A percentile compares a stretch with the other conserved stretches of the same genome.
These are phyloP conservation scores for Petroica traversi DNA, from an alignment of 2,113 vertebrate genomes.

Conservation along the genomic window DNA sequence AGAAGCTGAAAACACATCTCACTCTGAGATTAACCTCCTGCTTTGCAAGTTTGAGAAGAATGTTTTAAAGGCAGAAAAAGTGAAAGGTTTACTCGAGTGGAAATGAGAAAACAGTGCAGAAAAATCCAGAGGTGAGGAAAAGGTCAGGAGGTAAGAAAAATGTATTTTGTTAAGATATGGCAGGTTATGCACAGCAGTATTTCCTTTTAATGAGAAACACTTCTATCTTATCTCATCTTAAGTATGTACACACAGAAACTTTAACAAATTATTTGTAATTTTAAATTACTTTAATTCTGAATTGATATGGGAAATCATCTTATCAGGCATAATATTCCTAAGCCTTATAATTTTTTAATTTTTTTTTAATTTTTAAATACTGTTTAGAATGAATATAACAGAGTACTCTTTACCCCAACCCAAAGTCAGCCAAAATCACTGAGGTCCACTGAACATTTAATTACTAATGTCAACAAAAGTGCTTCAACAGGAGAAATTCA, in stretches of 20 bases:
- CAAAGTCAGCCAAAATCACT: neutral
- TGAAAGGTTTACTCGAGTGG: neutral
- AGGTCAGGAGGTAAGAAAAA: neutral
- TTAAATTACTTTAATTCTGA: neutral
- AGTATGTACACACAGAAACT: neutral
- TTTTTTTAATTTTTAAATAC: fast-evolving
- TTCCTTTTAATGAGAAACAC: neutral
- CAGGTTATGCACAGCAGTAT: neutral
- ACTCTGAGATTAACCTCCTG: neutral
- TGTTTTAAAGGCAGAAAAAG: neutral
- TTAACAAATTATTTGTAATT: neutral
- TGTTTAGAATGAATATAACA: neutral
- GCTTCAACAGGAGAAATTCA: neutral
- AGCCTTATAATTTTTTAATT: neutral
- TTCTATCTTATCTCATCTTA: neutral
- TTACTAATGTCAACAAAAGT: neutral
- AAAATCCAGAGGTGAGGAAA: neutral
- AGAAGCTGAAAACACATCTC: neutral
- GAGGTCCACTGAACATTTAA: neutral
- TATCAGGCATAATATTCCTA: neutral
- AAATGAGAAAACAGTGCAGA: neutral
- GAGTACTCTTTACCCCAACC: neutral
- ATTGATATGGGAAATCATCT: neutral
- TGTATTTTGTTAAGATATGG: neutral
- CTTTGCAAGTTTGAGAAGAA: neutral